These are phyloP conservation scores for Stenchaetothrips biformis DNA, from an alignment of 2,888 invertebrate genomes.

Conservation along the genomic window DNA sequence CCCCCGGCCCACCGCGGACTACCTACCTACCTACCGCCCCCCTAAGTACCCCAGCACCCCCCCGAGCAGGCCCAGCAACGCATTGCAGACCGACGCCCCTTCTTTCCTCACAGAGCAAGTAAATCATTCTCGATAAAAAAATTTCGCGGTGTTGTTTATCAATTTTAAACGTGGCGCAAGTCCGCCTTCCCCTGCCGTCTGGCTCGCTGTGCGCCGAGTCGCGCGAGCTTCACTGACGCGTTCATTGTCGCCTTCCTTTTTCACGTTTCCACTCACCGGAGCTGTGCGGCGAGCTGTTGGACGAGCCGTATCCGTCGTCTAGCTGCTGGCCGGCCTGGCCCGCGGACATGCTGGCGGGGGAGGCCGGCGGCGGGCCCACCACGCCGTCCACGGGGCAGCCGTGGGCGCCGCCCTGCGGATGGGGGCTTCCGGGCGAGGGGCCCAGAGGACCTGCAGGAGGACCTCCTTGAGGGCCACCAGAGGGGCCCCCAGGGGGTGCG, in stretches of 20 bases:
- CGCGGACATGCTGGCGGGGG: background rate
- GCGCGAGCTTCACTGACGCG: background rate
- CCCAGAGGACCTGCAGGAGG: too few species aligned
- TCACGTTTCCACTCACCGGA: constrained; percentile 49
- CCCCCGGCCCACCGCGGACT: background rate
- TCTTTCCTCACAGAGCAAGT: too few species aligned
- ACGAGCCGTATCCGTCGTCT: constrained; percentile 63
- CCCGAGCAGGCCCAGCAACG: too few species aligned
- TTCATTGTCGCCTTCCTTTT: background rate
- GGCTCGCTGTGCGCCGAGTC: too few species aligned
- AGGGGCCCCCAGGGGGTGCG: too few species aligned
- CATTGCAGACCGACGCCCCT: too few species aligned
- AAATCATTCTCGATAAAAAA: too few species aligned
- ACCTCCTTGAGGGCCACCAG: too few species aligned
- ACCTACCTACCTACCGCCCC: background rate
- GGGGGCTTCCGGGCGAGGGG: too few species aligned
- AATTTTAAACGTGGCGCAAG: too few species aligned
- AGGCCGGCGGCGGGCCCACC: background rate
- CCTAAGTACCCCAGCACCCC: background rate
- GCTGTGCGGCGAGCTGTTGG: constrained; percentile 60
- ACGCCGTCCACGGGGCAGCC: background rate
- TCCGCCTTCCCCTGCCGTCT: too few species aligned
- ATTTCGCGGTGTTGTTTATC: too few species aligned
- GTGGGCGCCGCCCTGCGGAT: background rate
- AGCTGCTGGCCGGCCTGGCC: constrained; percentile 38